Base-by-base conservation (phyloP, 2,797 vertebrate species). In the Dicrostonyx torquatus region DNA sequence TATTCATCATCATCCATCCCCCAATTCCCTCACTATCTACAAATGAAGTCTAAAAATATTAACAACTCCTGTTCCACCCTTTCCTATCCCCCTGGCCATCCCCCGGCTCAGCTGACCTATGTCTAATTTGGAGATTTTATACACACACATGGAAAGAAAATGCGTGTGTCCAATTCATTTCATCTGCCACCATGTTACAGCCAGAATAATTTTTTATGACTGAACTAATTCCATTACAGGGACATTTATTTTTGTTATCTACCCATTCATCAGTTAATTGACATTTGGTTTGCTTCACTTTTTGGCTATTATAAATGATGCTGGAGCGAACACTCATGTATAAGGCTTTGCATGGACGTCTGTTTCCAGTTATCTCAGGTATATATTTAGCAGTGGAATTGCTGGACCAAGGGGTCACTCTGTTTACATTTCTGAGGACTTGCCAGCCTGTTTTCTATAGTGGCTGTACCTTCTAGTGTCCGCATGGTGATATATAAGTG, bases 231-330 rank as follows among this genome's bases (percentile, higher is more conserved):
- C 34, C 34, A 58, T 89, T 85, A 53, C n/a, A 24, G 70, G 48
- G 20, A 48, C 72, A 24, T 64, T 78, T 4, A 29, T 40, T 79
- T 88, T 89, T 91, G 48, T 89, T 84, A 70, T 55, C 66, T 72
- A 62, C 29, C 31, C 34, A 37, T 89, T 91, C 55, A 75, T 85
- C 15, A 75, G 26, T 79, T 88, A 37, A 78, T 62, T 80, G 70
- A 84, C 55, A 58, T 93, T 95, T 91, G 72, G 55, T 34, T 88
- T 91, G 45, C 15, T 84, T 94, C n/a, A 72, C 31, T 31, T 66
- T 72, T 88, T 73, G 73, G 78, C 72, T 79, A 7, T 85, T 89
- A 43, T 37, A 62, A 86, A 76, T 31, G 64, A 80, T 76, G 40
- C 75, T 53, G n/a, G 31, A 50, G 8, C 12, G 24, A 87, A 80